phyloP scores from a whole-genome alignment of 2,797 vertebrate genomes.

The Pyrocephalus nanus region DNA sequence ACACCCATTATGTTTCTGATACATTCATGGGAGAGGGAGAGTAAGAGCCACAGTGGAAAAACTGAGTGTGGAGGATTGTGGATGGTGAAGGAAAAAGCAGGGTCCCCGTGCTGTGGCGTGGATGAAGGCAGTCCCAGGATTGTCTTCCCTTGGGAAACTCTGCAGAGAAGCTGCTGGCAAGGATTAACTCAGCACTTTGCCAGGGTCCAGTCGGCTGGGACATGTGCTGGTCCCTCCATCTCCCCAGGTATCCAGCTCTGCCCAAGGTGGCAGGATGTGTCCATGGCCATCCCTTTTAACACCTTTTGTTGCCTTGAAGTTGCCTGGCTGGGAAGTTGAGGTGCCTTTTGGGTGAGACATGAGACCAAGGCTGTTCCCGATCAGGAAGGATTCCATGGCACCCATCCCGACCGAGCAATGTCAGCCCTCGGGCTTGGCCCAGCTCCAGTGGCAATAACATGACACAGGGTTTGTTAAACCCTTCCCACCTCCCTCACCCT shows the following conservation, averaged over 20 bases:
- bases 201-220: rapidly evolving
- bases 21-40: neutral
- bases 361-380: neutral
- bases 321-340: neutral
- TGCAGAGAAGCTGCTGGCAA: neutral
- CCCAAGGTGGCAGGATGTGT: rapidly evolving
- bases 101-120: rapidly evolving
- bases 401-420: rapidly evolving
- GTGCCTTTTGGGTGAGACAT: neutral
- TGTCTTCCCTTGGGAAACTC: neutral
- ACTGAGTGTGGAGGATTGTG: rapidly evolving
- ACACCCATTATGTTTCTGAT: neutral
- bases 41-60: neutral
- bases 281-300: neutral
- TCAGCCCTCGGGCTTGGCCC: neutral
- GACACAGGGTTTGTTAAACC: neutral
- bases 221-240: neutral
- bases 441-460: neutral
- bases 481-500: neutral
- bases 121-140: neutral
- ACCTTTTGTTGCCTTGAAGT: neutral
- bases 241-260: neutral
- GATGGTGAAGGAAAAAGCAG: neutral
- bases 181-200: neutral
- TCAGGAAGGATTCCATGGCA: neutral